Evolutionary conservation across 64 coral and sea anemone genomes (phyloP).

Genomic region (Exaiptasia diaphana): DNA sequence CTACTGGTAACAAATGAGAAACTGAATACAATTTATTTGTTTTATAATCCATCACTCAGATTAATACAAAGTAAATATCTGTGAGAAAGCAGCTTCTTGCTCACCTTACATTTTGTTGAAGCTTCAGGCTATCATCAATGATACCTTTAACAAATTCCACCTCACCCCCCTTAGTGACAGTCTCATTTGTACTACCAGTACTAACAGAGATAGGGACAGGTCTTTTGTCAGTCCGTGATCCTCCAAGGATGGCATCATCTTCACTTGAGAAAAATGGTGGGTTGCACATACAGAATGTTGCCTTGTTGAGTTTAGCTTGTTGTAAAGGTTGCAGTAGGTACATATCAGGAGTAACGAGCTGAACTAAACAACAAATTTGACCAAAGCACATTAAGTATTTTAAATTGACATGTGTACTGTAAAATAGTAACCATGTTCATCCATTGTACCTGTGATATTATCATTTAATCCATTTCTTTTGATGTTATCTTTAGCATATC

Average conservation of each 20-base stretch:
- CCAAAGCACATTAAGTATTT: neutral
- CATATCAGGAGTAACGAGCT: conserved; percentile 47
- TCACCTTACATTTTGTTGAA: conserved; percentile 77
- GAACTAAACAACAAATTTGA: conserved; percentile 39
- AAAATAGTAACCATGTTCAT: neutral
- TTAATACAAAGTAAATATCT: neutral
- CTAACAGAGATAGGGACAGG: conserved; percentile 75
- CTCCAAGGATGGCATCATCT: conserved; percentile 54
- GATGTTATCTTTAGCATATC: conserved; percentile 71
- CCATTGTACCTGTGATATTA: conserved; percentile 66
- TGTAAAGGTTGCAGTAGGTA: conserved; percentile 54
- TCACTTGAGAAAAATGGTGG: conserved; percentile 89
- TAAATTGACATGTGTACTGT: too few species aligned
- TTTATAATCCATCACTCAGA: too few species aligned
- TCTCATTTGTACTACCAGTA: conserved; percentile 80
- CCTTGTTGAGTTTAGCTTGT: conserved; percentile 26
- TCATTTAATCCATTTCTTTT: conserved; percentile 60
- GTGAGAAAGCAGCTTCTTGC: neutral
- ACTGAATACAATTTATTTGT: neutral
- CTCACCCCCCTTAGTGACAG: conserved; percentile 84
- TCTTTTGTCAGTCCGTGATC: conserved; percentile 64
- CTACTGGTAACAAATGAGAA: neutral
- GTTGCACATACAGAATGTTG: conserved; percentile 96
- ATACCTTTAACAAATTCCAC: conserved; percentile 89
- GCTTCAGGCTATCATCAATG: conserved; percentile 79